Percentiles rank a stretch among this genome's conserved stretches.
These are phyloP conservation scores for Neodiprion virginianus DNA, from an alignment of 1,140 invertebrate genomes.

Conservation along the genomic window DNA sequence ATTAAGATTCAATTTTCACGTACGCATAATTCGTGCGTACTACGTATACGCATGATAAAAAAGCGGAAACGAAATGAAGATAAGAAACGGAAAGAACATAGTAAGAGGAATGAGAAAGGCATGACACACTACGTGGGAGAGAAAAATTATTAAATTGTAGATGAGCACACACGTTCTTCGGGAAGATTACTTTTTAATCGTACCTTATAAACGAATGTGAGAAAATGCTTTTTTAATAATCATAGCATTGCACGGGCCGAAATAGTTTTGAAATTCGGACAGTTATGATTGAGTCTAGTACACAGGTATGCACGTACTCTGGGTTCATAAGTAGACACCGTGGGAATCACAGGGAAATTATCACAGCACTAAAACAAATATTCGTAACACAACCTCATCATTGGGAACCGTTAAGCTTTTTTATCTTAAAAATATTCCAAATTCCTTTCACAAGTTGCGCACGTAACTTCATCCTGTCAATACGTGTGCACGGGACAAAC, in stretches of 20 bases:
- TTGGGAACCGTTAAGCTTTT: background rate
- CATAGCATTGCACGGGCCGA: background rate
- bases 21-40: no score
- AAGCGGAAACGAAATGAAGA: no score
- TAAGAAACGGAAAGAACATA: no score
- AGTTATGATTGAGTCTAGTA: no score
- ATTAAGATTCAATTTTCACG: background rate
- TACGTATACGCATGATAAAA: no score
- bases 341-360: background rate
- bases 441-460: no score
- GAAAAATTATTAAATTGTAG: background rate
- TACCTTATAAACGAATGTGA: background rate
- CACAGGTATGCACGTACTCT: background rate
- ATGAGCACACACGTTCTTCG: background rate
- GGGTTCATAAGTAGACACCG: background rate
- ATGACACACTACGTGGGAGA: background rate
- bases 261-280: background rate
- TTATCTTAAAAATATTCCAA: background rate
- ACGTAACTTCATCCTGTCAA: no score
- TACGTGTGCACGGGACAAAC: no score
- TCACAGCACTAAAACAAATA: background rate
- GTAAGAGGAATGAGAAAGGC: background rate
- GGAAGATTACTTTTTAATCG: background rate
- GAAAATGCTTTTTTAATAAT: constrained; percentile 6
- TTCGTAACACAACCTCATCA: background rate